Base-by-base conservation (phyloP, 1,140 invertebrate species). In the Aphelinus certus region DNA sequence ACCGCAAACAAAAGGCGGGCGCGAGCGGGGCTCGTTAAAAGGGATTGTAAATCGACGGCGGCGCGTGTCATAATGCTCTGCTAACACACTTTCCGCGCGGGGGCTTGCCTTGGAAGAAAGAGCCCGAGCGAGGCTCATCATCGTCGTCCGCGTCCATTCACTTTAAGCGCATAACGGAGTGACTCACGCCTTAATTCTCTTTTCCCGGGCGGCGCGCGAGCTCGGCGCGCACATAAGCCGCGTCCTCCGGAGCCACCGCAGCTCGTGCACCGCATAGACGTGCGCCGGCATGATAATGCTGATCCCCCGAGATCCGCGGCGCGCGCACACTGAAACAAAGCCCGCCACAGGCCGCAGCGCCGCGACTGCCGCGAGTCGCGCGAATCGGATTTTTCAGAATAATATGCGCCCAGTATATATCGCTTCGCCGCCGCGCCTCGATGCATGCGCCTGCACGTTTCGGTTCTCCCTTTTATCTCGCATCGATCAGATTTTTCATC, bases 61-160 rank as follows among this genome's bases (percentile, higher is more conserved):
- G 60, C 46, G 26, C 26, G 26, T 26, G 46, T 69, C 56, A 60
- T 60, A 49, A 58, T 48, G 67, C 67, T 69, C 67, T n/a, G 56
- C 46, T 69, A 69, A 69, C 56, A 69, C 26, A 58, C 56, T 69
- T 69, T 60, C 67, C 42, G 1, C 42, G 9, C 60, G 9, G 60
- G 6, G 0, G 42, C 42, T 2, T 2, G 60, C 4, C 3, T 42
- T 6, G 7, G 60, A 62, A 7, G 5, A 62, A 2, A 45, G 43
- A 46, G 60, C 9, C 9, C 7, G 3, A 47, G 4, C 42, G 26
- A 26, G 26, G 26, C 26, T 26, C 26, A 26, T 26, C 26, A 26
- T 46, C 9, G 3, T 7, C 4, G 47, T 46, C 45, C 9, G 47
- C 2, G n/a, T 62, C 60, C 60, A 7, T 62, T 62, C 60, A 62